phyloP scores from a whole-genome alignment of 2,797 vertebrate species.

The Okamejei kenojei region DNA sequence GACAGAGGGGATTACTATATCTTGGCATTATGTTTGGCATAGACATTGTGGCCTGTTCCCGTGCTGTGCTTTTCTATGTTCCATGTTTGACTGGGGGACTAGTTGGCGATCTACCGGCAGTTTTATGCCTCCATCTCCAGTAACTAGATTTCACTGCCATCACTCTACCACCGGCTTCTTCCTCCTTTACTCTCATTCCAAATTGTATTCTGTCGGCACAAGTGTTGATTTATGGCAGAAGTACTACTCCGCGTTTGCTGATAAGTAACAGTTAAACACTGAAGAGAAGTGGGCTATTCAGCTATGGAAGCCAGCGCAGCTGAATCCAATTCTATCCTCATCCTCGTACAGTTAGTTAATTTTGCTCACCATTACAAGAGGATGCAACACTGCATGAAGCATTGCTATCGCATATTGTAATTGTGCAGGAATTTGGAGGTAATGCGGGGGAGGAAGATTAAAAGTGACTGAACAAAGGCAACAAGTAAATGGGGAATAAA shows the following conservation, averaged over 20 bases:
- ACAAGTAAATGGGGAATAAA: neutral
- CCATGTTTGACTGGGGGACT: neutral
- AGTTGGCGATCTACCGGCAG: neutral
- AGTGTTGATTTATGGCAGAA: neutral
- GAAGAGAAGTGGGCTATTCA: neutral
- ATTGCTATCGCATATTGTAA: neutral
- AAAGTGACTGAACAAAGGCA: too few species aligned
- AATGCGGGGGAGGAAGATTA: too few species aligned
- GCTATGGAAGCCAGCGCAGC: neutral
- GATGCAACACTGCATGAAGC: neutral
- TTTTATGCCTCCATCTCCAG: neutral
- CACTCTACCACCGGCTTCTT: too few species aligned
- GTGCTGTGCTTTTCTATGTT: too few species aligned
- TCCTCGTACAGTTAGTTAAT: neutral
- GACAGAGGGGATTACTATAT: too few species aligned
- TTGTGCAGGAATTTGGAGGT: neutral
- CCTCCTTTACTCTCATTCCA: too few species aligned
- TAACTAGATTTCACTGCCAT: neutral
- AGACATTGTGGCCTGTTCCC: too few species aligned
- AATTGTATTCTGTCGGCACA: neutral
- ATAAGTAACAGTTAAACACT: neutral
- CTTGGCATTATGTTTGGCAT: too few species aligned
- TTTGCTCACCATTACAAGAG: neutral
- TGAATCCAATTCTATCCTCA: neutral
- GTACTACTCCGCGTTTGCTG: neutral